phyloP scores from a whole-genome alignment of 2,113 vertebrate genomes.

The Alligator sinensis region DNA sequence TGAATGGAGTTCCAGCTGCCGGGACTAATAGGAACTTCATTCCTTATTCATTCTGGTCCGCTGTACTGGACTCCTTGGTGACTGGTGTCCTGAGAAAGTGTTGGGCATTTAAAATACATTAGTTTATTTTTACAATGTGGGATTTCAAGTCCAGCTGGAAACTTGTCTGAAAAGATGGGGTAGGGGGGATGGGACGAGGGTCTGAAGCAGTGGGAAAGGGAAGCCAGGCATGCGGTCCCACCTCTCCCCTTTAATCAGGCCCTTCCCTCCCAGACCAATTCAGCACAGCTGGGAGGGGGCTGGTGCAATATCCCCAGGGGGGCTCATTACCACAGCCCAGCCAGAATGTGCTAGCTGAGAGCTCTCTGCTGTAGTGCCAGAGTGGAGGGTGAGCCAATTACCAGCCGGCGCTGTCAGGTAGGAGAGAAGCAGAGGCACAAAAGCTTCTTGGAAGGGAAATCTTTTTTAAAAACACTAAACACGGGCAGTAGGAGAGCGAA shows the following conservation, averaged over 20 bases:
- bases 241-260: background rate
- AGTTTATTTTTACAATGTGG: background rate
- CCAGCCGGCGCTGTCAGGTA: background rate
- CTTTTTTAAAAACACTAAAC: background rate
- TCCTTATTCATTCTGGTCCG: background rate
- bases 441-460: background rate
- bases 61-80: background rate
- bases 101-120: background rate
- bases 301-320: fast-evolving
- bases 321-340: constrained; percentile 26
- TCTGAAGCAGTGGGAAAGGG: background rate
- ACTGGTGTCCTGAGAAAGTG: background rate
- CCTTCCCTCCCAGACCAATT: background rate
- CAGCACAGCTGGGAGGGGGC: background rate
- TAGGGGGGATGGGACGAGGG: background rate
- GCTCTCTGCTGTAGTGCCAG: fast-evolving
- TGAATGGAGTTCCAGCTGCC: background rate
- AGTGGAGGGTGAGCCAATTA: background rate
- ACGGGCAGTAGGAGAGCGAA: constrained; percentile 16
- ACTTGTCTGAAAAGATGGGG: background rate
- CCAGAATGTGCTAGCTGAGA: background rate
- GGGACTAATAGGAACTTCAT: background rate
- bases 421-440: constrained; percentile 10
- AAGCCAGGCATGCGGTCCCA: fast-evolving
- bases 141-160: background rate